phyloP scores from a whole-genome alignment of 2,113 vertebrate species.

The Pygoscelis adeliae region DNA sequence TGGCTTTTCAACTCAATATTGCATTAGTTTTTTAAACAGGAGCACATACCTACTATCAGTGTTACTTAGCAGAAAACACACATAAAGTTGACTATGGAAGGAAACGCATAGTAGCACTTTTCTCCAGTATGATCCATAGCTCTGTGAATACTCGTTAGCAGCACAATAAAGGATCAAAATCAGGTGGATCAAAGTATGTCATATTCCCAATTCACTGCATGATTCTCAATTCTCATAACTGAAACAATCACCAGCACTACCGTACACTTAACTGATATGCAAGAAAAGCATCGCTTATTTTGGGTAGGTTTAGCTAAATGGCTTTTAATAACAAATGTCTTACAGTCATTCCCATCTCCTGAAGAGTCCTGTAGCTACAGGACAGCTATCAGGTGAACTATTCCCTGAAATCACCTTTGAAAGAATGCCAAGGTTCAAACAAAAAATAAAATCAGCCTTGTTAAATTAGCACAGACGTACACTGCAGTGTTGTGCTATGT shows the following conservation, averaged over 20 bases:
- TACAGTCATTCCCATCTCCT: not conserved
- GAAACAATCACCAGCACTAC: not conserved
- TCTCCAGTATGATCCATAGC: not conserved
- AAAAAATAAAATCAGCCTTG: not conserved
- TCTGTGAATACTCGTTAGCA: not conserved
- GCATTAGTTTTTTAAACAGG: not conserved
- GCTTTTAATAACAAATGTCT: not conserved
- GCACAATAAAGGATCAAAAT: not conserved
- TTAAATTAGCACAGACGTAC: rapidly evolving
- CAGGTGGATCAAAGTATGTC: not conserved
- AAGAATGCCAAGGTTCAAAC: not conserved
- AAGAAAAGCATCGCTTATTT: rapidly evolving
- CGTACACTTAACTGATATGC: not conserved
- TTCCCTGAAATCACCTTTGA: not conserved
- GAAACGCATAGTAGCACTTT: not conserved
- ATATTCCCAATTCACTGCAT: not conserved
- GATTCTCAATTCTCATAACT: not conserved
- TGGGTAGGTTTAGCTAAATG: not conserved
- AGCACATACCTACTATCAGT: not conserved
- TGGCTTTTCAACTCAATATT: not conserved
- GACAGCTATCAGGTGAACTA: not conserved
- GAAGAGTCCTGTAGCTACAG: not conserved
- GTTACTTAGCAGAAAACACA: not conserved
- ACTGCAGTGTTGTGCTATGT: not conserved
- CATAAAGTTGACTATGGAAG: not conserved